These are phyloP conservation scores for Phytoseiulus persimilis DNA, from an alignment of 2,888 invertebrate genomes.

Conservation along the genomic window DNA sequence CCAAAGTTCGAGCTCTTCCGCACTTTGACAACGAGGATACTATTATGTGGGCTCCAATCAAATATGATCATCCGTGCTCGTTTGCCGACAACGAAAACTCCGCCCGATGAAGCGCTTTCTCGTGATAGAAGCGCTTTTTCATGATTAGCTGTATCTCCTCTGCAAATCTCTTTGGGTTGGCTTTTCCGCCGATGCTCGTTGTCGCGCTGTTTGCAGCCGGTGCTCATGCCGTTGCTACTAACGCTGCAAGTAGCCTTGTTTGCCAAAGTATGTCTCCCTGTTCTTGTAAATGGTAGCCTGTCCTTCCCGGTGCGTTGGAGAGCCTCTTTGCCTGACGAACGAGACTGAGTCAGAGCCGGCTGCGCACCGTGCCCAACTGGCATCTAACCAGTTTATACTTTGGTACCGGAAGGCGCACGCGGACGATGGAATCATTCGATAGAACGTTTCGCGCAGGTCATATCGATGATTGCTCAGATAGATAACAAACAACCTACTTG, in stretches of 20 bases:
- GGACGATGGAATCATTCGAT: no score
- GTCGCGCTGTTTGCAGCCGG: neutral
- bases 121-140: neutral
- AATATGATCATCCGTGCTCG: neutral
- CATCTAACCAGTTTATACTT: neutral
- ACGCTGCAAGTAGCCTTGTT: neutral
- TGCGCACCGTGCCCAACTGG: neutral
- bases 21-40: neutral
- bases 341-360: neutral
- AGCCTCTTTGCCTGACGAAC: neutral
- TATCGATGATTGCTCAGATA: no score
- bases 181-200: neutral
- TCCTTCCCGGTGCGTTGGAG: neutral
- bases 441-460: no score
- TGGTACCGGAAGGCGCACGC: neutral
- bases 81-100: neutral
- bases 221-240: neutral
- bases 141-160: neutral
- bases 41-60: neutral
- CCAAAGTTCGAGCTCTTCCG: neutral
- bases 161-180: neutral
- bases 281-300: neutral
- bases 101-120: neutral
- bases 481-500: no score
- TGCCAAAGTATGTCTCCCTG: neutral